Evolutionary conservation across 1,140 invertebrate species (phyloP).

Genomic region (Zaprionus davidi): DNA sequence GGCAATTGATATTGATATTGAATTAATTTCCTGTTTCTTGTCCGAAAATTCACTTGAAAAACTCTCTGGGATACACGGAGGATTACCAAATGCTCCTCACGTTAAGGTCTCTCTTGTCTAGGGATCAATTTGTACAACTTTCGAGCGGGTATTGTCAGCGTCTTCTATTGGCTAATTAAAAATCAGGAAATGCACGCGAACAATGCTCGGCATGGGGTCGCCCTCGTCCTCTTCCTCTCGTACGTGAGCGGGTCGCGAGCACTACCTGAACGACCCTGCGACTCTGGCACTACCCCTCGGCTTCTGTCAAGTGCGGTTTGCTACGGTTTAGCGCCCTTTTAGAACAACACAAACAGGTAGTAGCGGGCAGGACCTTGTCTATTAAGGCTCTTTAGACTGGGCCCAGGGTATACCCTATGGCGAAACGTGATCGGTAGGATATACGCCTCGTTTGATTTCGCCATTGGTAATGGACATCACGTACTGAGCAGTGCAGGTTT

Average conservation of each 20-base stretch:
- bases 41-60: constrained; percentile 31
- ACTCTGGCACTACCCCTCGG: background rate
- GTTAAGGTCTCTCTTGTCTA: constrained; percentile 16
- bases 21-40: constrained; percentile 61
- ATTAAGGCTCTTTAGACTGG: constrained; percentile 20
- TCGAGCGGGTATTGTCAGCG: background rate
- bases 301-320: constrained; percentile 69
- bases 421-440: constrained; percentile 51
- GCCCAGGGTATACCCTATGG: background rate
- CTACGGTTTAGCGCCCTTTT: constrained; percentile 51
- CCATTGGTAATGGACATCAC: constrained; percentile 49
- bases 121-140: constrained; percentile 35
- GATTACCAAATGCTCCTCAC: constrained; percentile 50
- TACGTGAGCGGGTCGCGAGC: constrained; percentile 44
- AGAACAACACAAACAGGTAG: constrained; percentile 39
- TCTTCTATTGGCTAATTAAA: constrained; percentile 63
- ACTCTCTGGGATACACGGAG: background rate
- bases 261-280: constrained; percentile 27
- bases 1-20: constrained; percentile 52
- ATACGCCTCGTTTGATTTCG: constrained; percentile 47
- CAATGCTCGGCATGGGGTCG: constrained; percentile 40
- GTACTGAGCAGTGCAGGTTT: constrained; percentile 29
- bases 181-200: constrained; percentile 67
- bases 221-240: background rate
- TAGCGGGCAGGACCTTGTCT: background rate